phyloP scores from a whole-genome alignment of 2,888 invertebrate genomes.

The Meteorus cinctellus region DNA sequence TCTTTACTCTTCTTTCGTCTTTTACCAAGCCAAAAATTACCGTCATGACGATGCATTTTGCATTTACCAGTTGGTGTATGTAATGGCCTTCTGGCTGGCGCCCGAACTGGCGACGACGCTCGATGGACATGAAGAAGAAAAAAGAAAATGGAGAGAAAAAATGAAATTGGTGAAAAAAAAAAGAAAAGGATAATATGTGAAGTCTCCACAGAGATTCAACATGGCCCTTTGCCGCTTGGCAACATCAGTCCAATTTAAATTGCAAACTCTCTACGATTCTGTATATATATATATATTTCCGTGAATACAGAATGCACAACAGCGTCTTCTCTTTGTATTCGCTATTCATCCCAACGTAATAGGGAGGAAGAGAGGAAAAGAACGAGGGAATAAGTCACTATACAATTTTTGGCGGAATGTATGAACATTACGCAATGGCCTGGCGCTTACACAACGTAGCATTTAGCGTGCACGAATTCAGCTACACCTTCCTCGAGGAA shows the following conservation, averaged over 20 bases:
- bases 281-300: neutral
- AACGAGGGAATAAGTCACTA: neutral
- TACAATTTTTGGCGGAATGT: constrained; percentile 40
- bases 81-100: neutral
- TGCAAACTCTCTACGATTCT: neutral
- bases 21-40: neutral
- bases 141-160: neutral
- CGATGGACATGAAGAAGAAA: neutral
- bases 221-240: neutral
- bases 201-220: neutral
- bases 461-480: constrained; percentile 21
- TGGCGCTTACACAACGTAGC: constrained; percentile 33
- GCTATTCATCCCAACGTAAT: neutral
- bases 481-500: constrained; percentile 1
- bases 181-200: neutral
- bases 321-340: neutral
- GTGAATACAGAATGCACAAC: neutral
- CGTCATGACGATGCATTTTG: constrained; percentile 18
- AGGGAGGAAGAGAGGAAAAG: neutral
- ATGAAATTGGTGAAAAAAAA: neutral
- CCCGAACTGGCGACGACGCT: neutral
- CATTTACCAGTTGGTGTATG: neutral
- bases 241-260: constrained; percentile 2
- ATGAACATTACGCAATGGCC: constrained; percentile 31
- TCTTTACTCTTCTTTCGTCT: neutral